Base-by-base conservation (phyloP, 2,888 invertebrate genomes). In the Ochropleura plecta region DNA sequence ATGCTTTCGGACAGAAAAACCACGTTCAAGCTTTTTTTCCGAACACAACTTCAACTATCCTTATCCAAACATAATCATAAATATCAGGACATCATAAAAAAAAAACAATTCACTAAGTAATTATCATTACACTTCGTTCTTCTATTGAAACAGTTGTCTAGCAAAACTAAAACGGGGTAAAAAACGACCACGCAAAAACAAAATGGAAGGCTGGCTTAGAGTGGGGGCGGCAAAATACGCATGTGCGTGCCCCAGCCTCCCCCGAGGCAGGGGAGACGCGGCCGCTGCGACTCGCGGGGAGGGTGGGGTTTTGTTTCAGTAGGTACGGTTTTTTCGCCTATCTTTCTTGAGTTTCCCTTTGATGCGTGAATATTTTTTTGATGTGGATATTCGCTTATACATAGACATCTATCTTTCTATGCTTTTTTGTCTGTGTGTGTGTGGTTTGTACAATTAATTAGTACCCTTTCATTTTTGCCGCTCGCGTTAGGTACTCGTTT, bases 141-240 rank as follows among this genome's bases (percentile, higher is more conserved):
- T 70, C 63, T 76, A 82, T 81, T 86, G 81, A 82, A 85, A 83
- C 81, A 85, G 81, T 88, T 78, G 83, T 84, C 81, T 87, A 89
- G 74, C 79, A 77, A 85, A 87, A 89, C 86, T 88, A 90, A 87
- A 87, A 85, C 67, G 66, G 72, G 77, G 70, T 70, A 84, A 81
- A 82, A 88, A 89, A 88, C 80, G 82, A 86, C 79, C 80, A 82
- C 79, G 84, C 90, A 95, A 96, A 95, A 96, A 95, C 95, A 96
- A 96, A 96, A 96, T 96, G 96, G 96, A 93, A 92, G 94, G 89
- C 90, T 84, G 84, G 94, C 91, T 95, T 95, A 95, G 90, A 86
- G 91, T 90, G 88, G 89, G 91, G 91, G 91, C 88, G 89, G 90
- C 89, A 90, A 90, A 92, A 90, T 91, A 96, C 96, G 96, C 96